Percentiles rank a stretch among this genome's conserved stretches.
These are phyloP conservation scores for Cantharis flavilabris DNA, from an alignment of 2,888 invertebrate genomes.

Conservation along the genomic window DNA sequence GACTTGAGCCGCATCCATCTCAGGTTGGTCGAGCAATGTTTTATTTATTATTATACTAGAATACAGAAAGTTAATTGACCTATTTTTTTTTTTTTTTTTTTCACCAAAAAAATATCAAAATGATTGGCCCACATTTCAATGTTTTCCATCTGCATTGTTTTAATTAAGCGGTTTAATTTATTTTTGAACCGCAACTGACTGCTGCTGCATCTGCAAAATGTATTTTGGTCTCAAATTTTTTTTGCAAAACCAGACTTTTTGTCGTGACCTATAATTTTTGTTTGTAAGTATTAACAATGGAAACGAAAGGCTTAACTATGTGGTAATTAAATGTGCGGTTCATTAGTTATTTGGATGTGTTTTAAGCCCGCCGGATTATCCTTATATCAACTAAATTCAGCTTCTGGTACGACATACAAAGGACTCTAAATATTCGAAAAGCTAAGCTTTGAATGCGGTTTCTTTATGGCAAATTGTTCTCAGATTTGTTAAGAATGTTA, in stretches of 20 bases:
- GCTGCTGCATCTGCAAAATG: not conserved
- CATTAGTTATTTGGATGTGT: conserved; percentile 2
- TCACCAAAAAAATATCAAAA: too few species aligned
- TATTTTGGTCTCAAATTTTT: not conserved
- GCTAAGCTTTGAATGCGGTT: conserved; percentile 10
- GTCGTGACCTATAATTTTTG: not conserved
- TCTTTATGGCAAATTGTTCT: conserved; percentile 19
- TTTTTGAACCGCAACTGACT: not conserved
- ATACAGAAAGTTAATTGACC: too few species aligned
- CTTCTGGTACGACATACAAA: not conserved
- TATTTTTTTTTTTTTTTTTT: too few species aligned
- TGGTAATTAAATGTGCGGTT: conserved; percentile 1
- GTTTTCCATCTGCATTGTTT: not conserved
- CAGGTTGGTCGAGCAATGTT: not conserved
- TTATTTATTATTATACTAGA: not conserved
- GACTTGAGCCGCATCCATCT: not conserved
- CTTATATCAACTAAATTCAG: not conserved
- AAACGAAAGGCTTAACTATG: not conserved
- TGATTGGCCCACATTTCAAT: not conserved
- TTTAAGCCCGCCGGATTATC: not conserved
- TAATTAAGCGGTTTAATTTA: not conserved
- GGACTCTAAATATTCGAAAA: conserved; percentile 1
- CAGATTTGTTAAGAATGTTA: conserved; percentile 8
- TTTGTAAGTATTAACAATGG: not conserved
- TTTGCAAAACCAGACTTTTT: not conserved